Evolutionary conservation across 2,888 invertebrate genomes (phyloP), one percentile per base, ranked within the genome.

Genomic region (Nephrotoma flavescens): DNA sequence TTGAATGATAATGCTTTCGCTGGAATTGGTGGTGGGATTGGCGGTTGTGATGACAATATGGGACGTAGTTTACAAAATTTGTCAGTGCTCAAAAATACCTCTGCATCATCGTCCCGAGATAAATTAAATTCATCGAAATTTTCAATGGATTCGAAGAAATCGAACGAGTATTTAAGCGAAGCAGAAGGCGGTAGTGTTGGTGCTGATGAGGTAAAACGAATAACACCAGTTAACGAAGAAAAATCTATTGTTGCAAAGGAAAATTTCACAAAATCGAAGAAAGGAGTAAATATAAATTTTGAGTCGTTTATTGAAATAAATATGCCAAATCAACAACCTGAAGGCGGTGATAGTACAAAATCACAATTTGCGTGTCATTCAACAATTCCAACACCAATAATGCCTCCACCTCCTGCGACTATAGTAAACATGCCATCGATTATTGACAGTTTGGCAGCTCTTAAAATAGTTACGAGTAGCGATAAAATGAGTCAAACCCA

Each of bases 281-380:
- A 87, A 71, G 83, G 44, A 6, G 85, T 85, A 41, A 87, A 87
- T 86, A 85, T 87, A 7, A 87, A 87, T 86, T 45, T 87, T 85
- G 87, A 87, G 86, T 86, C 87, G 4, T 71, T 42, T 11, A 87
- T 87, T 57, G 87, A 87, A 57, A 86, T 87, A 83, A 87, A 85
- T 45, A 83, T 86, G 11, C 86, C 57, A 57, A 41, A 47, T 19
- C 44, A 83, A 4, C 71, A 71, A 71, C 31, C 9, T 31, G 71
- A 71, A 5, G 71, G 19, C 6, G 84, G 84, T 84, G 41, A 15
- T n/a, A 2, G 57, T 15, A 71, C 19, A 31, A 71, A 71, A 71
- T 9, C 71, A 71, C 6, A 19, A 31, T 71, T 31, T 71, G 19
- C 71, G 31, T 84, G 84, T 42, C 19, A 44, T n/a, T 31, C 85